These are phyloP conservation scores for Dendroctonus ponderosae DNA, from an alignment of 1,140 invertebrate genomes.

Conservation along the genomic window DNA sequence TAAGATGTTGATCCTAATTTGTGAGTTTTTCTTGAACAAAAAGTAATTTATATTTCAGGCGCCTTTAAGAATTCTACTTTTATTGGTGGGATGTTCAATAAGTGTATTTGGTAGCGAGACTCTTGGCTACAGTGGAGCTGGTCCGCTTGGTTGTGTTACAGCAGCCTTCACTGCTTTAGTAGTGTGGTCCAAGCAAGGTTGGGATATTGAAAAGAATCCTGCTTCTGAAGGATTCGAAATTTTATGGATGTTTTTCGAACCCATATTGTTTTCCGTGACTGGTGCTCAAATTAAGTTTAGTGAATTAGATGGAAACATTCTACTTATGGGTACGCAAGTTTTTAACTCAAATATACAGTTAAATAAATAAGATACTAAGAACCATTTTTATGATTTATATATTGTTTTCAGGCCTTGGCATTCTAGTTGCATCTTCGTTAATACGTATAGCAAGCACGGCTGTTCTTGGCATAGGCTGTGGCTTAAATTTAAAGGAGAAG, in stretches of 20 bases:
- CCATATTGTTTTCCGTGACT: slow-evolving; percentile 87
- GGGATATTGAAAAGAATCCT: slow-evolving; percentile 80
- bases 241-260: slow-evolving; percentile 93
- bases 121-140: slow-evolving; percentile 77
- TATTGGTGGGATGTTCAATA: slow-evolving; percentile 74
- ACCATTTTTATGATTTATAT: neutral
- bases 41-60: slow-evolving; percentile 59
- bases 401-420: slow-evolving; percentile 56
- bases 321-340: slow-evolving; percentile 54
- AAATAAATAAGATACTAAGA: neutral
- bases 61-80: slow-evolving; percentile 68
- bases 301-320: slow-evolving; percentile 63
- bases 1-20: slow-evolving; percentile 1
- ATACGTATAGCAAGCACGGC: slow-evolving; percentile 66
- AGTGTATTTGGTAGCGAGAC: slow-evolving; percentile 79
- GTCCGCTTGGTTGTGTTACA: slow-evolving; percentile 76
- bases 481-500: slow-evolving; percentile 84
- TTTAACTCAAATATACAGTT: neutral
- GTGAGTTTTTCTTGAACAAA: neutral
- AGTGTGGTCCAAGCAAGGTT: slow-evolving; percentile 74
- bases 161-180: slow-evolving; percentile 78
- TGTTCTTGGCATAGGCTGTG: slow-evolving; percentile 66
- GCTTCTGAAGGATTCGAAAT: slow-evolving; percentile 82
- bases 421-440: slow-evolving; percentile 60
- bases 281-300: slow-evolving; percentile 78